Percentiles rank a stretch among this genome's conserved stretches.
Conservation (phyloP, 2,113 vertebrate species). For the Coregonus clupeaformis region DNA sequence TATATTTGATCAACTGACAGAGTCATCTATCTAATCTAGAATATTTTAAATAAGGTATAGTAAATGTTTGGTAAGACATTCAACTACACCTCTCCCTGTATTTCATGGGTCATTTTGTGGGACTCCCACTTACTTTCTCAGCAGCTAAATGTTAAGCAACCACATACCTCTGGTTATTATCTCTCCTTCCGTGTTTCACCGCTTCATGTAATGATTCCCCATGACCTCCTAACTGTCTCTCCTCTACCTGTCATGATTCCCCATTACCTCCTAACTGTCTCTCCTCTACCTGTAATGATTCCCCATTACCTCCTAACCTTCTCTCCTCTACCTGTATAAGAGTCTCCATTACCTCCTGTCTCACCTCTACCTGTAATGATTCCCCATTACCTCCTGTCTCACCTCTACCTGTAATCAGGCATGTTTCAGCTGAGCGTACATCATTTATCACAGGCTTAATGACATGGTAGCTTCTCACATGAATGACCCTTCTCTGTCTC, state of each 20-base stretch:
- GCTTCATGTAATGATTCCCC: background rate
- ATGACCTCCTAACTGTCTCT: background rate
- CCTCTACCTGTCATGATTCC: too few relatives aligned
- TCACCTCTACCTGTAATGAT: too few relatives aligned
- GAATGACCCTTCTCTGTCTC: background rate
- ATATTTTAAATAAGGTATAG: too few relatives aligned
- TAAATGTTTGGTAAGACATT: too few relatives aligned
- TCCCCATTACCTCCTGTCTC: too few relatives aligned
- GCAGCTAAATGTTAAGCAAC: background rate
- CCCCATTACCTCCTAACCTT: too few relatives aligned
- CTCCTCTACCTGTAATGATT: background rate
- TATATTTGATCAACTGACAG: too few relatives aligned
- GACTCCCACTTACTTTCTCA: background rate
- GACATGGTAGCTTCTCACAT: background rate
- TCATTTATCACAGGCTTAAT: constrained; percentile 7
- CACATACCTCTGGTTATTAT: background rate
- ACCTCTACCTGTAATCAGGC: background rate
- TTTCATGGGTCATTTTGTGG: too few relatives aligned
- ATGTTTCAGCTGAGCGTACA: background rate
- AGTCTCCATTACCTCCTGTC: too few relatives aligned
- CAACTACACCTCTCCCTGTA: too few relatives aligned
- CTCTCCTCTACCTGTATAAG: too few relatives aligned
- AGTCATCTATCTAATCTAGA: too few relatives aligned
- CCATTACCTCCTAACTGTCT: background rate
- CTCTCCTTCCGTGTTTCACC: background rate